Conservation (phyloP, 2,888 invertebrate species). For the Protonemura montana region DNA sequence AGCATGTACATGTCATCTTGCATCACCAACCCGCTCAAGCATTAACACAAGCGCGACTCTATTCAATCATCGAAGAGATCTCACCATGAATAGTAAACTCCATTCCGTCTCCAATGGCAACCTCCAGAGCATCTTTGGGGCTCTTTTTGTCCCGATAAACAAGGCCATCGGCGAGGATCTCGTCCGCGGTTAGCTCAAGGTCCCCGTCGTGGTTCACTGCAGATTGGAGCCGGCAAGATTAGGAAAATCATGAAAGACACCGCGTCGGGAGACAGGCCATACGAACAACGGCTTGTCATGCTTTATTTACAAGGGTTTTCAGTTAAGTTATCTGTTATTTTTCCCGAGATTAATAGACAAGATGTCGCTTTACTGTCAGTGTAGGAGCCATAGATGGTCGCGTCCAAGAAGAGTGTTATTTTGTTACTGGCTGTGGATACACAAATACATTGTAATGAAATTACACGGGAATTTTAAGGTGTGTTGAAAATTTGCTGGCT, state of each 20-base stretch:
- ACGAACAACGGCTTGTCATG: no score
- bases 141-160: conserved; percentile 88
- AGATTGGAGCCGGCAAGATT: neutral
- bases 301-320: neutral
- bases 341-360: neutral
- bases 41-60: neutral
- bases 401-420: neutral
- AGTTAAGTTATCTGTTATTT: neutral
- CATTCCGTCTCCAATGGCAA: conserved; percentile 92
- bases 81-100: conserved; percentile 91
- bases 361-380: neutral
- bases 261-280: neutral
- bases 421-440: neutral
- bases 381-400: neutral
- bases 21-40: neutral
- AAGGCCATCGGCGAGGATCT: conserved; percentile 83
- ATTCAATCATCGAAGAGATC: conserved; percentile 26
- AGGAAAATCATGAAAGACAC: neutral
- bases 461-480: neutral
- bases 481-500: neutral
- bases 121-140: conserved; percentile 85
- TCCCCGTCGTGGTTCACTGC: conserved; percentile 65
- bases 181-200: conserved; percentile 60
- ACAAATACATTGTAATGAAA: neutral
- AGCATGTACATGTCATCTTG: neutral